Conservation (phyloP, 2,888 invertebrate species). For the Drosophila suboccidentalis region DNA sequence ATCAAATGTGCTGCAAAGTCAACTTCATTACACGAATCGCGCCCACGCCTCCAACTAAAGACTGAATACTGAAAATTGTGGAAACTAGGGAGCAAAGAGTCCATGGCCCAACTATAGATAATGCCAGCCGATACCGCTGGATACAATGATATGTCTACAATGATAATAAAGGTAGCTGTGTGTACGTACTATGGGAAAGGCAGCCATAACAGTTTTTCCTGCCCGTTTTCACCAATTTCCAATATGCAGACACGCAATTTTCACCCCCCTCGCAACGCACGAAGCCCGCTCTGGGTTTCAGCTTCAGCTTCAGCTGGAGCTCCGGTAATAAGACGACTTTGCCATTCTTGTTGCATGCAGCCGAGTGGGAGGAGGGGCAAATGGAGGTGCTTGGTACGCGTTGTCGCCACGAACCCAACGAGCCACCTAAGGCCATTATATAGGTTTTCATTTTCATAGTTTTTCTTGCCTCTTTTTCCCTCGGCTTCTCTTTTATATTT, state of each 20-base stretch:
- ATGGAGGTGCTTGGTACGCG: constrained; percentile 72
- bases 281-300: constrained; percentile 13
- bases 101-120: constrained; percentile 35
- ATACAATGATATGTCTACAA: constrained; percentile 61
- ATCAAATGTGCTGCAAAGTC: constrained; percentile 24
- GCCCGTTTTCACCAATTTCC: constrained; percentile 53
- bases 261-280: constrained; percentile 45
- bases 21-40: constrained; percentile 65
- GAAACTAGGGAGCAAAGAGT: constrained; percentile 21
- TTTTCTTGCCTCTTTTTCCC: constrained; percentile 26
- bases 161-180: constrained; percentile 51
- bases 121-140: constrained; percentile 37
- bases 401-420: constrained; percentile 61
- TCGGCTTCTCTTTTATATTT: constrained; percentile 17
- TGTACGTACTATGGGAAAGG: constrained; percentile 28
- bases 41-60: constrained; percentile 58
- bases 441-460: constrained; percentile 63
- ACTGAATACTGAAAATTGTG: neutral
- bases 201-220: constrained; percentile 38
- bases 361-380: neutral
- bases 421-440: constrained; percentile 56
- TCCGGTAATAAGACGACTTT: constrained; percentile 58
- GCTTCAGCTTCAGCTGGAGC: constrained; percentile 1
- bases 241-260: constrained; percentile 71
- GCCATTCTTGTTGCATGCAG: constrained; percentile 5